phyloP scores from a whole-genome alignment of 2,888 invertebrate genomes.

The Hyppa rectilinea region DNA sequence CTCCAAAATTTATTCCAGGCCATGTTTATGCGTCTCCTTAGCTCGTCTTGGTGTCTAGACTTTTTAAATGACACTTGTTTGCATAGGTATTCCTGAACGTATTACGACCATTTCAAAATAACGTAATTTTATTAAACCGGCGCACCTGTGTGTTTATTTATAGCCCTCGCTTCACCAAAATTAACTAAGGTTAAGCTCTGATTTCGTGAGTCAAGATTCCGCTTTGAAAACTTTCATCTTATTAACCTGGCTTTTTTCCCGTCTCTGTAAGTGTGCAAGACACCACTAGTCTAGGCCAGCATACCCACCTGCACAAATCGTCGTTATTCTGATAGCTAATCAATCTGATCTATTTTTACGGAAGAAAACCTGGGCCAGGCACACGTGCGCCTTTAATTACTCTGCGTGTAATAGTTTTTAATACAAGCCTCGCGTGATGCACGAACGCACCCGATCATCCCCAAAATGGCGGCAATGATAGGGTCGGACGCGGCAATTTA shows the following conservation, averaged over 20 bases:
- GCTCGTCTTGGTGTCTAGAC: too few relatives aligned
- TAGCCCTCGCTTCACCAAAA: background rate
- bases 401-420: conserved; percentile 58
- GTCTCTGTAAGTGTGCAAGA: background rate
- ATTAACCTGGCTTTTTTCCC: too few relatives aligned
- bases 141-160: background rate
- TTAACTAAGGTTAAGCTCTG: background rate
- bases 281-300: too few relatives aligned
- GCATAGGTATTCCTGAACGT: too few relatives aligned
- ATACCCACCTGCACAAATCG: background rate
- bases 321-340: conserved; percentile 2
- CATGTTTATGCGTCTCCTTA: too few relatives aligned
- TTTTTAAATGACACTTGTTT: too few relatives aligned
- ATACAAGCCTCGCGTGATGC: conserved; percentile 58
- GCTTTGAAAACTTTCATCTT: too few relatives aligned
- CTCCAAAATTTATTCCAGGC: too few relatives aligned
- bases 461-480: conserved; percentile 58
- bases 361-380: conserved; percentile 28
- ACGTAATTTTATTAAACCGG: background rate
- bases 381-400: conserved; percentile 50
- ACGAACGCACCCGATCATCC: conserved; percentile 56
- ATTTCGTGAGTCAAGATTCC: background rate
- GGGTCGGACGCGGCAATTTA: conserved; percentile 46
- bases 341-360: conserved; percentile 32
- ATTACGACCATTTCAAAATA: too few relatives aligned